A percentile compares a stretch with the other conserved stretches of the same genome.
These are phyloP conservation scores for Bufo bufo DNA, from an alignment of 2,113 vertebrate genomes.

Conservation along the genomic window DNA sequence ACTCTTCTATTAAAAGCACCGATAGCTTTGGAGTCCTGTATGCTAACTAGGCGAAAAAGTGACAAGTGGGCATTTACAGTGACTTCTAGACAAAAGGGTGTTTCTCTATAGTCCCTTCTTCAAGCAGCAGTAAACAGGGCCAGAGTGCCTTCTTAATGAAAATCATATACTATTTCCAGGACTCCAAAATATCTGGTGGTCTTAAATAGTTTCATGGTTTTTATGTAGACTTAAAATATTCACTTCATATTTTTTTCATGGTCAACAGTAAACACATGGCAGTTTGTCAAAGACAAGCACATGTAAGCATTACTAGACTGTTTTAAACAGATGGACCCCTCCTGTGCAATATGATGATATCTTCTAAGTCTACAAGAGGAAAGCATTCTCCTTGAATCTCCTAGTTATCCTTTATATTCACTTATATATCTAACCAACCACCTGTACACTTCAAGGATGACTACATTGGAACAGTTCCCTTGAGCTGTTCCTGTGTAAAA, in stretches of 20 bases:
- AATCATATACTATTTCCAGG: no score
- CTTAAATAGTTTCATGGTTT: no score
- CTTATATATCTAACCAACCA: constrained; percentile 3
- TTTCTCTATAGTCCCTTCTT: neutral
- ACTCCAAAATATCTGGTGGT: no score
- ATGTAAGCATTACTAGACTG: neutral
- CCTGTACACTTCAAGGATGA: neutral
- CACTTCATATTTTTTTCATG: neutral
- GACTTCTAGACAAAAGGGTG: no score
- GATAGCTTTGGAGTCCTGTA: no score
- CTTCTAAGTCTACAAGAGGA: neutral
- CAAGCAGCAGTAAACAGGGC: neutral
- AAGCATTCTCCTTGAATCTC: neutral
- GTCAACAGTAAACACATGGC: neutral
- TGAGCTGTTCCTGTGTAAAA: constrained; percentile 19
- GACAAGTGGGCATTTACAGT: no score
- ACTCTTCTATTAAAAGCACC: no score
- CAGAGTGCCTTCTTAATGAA: no score
- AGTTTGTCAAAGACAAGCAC: neutral
- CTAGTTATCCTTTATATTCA: neutral
- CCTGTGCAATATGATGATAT: neutral
- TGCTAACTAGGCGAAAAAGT: no score
- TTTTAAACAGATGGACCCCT: neutral
- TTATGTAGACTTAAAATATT: neutral
- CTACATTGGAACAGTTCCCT: neutral